Evolutionary conservation across 2,797 vertebrate genomes (phyloP).

Genomic region (Coregonus ussuriensis): DNA sequence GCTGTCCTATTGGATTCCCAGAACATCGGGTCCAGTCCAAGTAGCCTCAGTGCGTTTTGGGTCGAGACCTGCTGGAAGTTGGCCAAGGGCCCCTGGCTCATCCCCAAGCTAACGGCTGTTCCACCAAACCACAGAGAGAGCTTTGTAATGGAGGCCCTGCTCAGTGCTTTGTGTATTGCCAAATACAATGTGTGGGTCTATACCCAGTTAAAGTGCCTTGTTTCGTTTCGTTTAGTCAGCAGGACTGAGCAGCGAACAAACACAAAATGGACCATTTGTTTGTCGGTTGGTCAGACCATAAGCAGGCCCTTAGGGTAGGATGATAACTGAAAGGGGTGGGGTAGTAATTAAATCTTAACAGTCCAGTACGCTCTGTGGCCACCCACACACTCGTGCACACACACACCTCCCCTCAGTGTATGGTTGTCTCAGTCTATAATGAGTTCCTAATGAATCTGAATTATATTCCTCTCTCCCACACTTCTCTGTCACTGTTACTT

Average conservation of each 20-base stretch:
- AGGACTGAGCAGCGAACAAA: slow-evolving; percentile 3
- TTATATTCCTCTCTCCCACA: slow-evolving; percentile 31
- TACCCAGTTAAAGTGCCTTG: slow-evolving; percentile 26
- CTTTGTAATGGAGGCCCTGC: slow-evolving; percentile 70
- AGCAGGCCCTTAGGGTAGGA: slow-evolving; percentile 1
- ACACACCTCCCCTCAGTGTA: slow-evolving; percentile 15
- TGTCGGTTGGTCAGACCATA: slow-evolving; percentile 30
- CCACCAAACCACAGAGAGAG: slow-evolving; percentile 66
- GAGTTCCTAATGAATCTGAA: slow-evolving; percentile 60
- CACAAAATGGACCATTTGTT: slow-evolving; percentile 53
- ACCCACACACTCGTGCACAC: background rate
- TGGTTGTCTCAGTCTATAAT: slow-evolving; percentile 38
- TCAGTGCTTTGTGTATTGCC: slow-evolving; percentile 52
- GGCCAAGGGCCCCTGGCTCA: slow-evolving; percentile 32
- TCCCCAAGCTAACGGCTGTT: slow-evolving; percentile 52
- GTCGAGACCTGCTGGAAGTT: slow-evolving; percentile 36
- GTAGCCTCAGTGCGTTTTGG: slow-evolving; percentile 42
- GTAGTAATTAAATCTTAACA: slow-evolving; percentile 71
- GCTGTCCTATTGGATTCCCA: slow-evolving; percentile 49
- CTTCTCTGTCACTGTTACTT: slow-evolving; percentile 13
- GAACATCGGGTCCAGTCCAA: slow-evolving; percentile 52
- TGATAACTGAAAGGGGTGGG: slow-evolving; percentile 2
- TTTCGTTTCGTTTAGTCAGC: slow-evolving; percentile 60
- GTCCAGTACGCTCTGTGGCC: slow-evolving; percentile 48
- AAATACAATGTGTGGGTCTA: slow-evolving; percentile 51